Percentiles rank a stretch among this genome's conserved stretches.
phyloP scores from a whole-genome alignment of 2,113 vertebrate species.

The Ancistrus triradiatus region DNA sequence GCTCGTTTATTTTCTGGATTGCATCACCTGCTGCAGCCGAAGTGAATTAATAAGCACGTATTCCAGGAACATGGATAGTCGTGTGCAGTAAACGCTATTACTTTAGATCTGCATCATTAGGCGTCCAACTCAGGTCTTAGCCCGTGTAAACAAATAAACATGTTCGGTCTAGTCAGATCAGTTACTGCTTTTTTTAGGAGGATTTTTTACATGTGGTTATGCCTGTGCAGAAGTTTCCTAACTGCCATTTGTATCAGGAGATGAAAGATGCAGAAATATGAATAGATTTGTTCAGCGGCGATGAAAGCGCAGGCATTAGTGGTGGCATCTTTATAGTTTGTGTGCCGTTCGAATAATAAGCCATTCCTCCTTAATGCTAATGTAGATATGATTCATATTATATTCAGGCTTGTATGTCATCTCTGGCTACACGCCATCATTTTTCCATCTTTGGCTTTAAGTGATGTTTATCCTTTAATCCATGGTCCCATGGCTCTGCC shows the following conservation, averaged over 20 bases:
- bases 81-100: neutral
- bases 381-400: conserved; percentile 44
- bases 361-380: conserved; percentile 43
- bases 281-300: conserved; percentile 38
- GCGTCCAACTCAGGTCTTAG: neutral
- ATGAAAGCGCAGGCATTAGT: conserved; percentile 6
- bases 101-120: neutral
- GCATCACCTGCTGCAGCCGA: conserved; percentile 30
- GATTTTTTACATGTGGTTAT: no score
- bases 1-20: conserved; percentile 30
- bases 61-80: conserved; percentile 12
- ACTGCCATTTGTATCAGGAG: conserved; percentile 16
- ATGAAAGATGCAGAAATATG: conserved; percentile 30
- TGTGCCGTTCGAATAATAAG: conserved; percentile 40
- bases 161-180: neutral
- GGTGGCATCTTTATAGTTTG: conserved; percentile 37
- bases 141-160: neutral
- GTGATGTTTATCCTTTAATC: conserved; percentile 47
- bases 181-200: no score
- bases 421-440: conserved; percentile 32
- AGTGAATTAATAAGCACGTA: conserved; percentile 29
- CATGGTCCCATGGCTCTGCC: conserved; percentile 33
- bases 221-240: no score
- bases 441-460: conserved; percentile 46
- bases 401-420: conserved; percentile 40